Evolutionary conservation across 64 coral and sea anemone species (phyloP).

Genomic region (Stichodactyla mertensii): DNA sequence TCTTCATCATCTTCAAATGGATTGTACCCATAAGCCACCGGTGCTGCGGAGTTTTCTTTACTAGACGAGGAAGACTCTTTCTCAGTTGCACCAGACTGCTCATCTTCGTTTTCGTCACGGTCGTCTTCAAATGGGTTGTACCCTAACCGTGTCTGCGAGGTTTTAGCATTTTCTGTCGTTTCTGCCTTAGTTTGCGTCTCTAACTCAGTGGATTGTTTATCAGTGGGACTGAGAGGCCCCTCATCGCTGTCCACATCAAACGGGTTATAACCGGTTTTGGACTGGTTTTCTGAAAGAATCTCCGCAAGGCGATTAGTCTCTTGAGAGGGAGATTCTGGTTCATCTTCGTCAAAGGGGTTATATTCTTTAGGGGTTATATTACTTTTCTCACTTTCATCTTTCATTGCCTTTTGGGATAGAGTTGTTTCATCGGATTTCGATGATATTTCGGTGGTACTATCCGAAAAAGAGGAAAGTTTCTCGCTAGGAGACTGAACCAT

Average conservation of each 20-base stretch:
- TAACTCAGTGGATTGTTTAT: neutral
- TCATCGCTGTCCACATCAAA: constrained; percentile 69
- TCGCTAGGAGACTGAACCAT: neutral
- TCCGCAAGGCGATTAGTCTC: constrained; percentile 9
- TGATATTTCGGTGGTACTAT: neutral
- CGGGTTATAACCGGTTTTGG: constrained; percentile 50
- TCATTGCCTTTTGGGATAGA: neutral
- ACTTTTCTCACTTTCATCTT: neutral
- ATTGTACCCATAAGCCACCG: constrained; percentile 9
- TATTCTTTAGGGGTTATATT: constrained; percentile 34
- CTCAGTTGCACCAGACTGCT: no score
- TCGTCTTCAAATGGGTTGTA: constrained; percentile 87
- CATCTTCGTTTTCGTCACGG: neutral
- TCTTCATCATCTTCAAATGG: constrained; percentile 47
- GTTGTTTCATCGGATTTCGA: neutral
- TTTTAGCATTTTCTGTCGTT: constrained; percentile 26
- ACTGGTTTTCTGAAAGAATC: constrained; percentile 2
- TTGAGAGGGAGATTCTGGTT: neutral
- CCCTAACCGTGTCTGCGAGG: neutral
- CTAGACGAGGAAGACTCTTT: neutral
- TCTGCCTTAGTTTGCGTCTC: constrained; percentile 11
- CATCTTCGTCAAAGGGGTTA: constrained; percentile 80
- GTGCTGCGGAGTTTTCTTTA: neutral
- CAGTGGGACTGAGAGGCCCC: neutral
- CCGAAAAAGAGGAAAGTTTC: neutral